Base-by-base conservation (phyloP, 1,140 invertebrate genomes). In the Meteorus sp. region DNA sequence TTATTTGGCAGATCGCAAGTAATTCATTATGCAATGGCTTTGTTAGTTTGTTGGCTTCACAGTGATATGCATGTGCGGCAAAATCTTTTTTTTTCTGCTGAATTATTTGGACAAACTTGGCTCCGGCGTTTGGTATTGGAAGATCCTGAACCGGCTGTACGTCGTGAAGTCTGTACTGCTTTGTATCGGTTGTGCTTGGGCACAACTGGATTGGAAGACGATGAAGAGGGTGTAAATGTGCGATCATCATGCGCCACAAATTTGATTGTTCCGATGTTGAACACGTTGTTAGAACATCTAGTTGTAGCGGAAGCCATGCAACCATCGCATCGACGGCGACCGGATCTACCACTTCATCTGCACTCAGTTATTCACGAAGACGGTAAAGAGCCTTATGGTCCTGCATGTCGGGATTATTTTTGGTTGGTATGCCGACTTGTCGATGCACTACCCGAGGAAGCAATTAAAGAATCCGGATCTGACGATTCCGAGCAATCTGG, bases 371-470 rank as follows among this genome's bases (percentile, higher is more conserved):
- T 86, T 29, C 56, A 59, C 0, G 91, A 94, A 68, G 90, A 93
- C 69, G 89, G 91, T 2, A 95, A 95, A 70, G 93, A 95, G 69
- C 91, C 93, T 0, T 95, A 93, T 73, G 94, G 94, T 1, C 93
- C 93, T 3, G 93, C 94, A 3, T 96, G 94, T 77, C 78, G 93
- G 17, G 94, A 97, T 74, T 97, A 95, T 76, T 96, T 97, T 72
- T 95, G 93, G 93, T 79, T 97, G 0, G 81, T 95, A 1, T 93
- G 93, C 66, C 84, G 92, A 13, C 80, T 97, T 5, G 89, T 97
- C 3, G 94, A 97, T 67, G 90, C 89, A 5, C 72, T 94, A 4
- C 89, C 91, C 0, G 86, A 88, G 59, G 91, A 93, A 63, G 84
- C 89, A 59, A 84, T 92, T 25, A 90, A 88, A 80, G 86, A 86